Percentiles rank a stretch among this genome's conserved stretches.
These are phyloP conservation scores for Sceloporus undulatus DNA, from an alignment of 2,113 vertebrate genomes.

Conservation along the genomic window DNA sequence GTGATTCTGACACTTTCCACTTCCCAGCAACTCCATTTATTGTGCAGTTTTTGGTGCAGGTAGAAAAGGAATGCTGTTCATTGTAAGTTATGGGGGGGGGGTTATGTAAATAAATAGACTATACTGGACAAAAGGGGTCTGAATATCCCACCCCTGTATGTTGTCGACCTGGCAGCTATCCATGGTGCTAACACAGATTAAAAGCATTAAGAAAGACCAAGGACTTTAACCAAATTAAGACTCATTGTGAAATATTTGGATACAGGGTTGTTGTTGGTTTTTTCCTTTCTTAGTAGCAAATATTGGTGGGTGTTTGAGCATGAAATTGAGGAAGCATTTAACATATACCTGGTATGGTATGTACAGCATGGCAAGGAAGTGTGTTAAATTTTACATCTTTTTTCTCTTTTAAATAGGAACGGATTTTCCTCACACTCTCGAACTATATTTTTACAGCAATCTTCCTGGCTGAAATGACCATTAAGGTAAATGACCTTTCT, in stretches of 20 bases:
- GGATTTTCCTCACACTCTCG: conserved; percentile 94
- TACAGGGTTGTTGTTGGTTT: too few relatives aligned
- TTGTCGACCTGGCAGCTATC: conserved; percentile 38
- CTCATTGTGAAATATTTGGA: too few relatives aligned
- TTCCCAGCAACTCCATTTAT: neutral
- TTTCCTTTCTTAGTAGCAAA: too few relatives aligned
- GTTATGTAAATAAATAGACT: neutral
- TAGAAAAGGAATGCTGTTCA: neutral
- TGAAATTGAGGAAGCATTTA: rapidly evolving
- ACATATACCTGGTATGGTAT: conserved; percentile 32
- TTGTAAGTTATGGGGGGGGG: too few relatives aligned
- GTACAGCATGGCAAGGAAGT: conserved; percentile 25
- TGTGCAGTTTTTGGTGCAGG: neutral
- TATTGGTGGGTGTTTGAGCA: too few relatives aligned
- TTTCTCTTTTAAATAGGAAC: conserved; percentile 81
- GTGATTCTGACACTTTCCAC: neutral
- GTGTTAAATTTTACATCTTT: conserved; percentile 25
- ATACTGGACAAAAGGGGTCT: neutral
- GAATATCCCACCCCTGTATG: neutral
- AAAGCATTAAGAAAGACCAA: rapidly evolving
- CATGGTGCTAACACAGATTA: conserved; percentile 57
- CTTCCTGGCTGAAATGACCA: conserved; percentile 96
- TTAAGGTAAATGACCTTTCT: conserved; percentile 87
- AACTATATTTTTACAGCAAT: conserved; percentile 99
- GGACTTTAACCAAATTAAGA: rapidly evolving